Conservation (phyloP, 2,888 invertebrate genomes). For the Uloborus plumipes region DNA sequence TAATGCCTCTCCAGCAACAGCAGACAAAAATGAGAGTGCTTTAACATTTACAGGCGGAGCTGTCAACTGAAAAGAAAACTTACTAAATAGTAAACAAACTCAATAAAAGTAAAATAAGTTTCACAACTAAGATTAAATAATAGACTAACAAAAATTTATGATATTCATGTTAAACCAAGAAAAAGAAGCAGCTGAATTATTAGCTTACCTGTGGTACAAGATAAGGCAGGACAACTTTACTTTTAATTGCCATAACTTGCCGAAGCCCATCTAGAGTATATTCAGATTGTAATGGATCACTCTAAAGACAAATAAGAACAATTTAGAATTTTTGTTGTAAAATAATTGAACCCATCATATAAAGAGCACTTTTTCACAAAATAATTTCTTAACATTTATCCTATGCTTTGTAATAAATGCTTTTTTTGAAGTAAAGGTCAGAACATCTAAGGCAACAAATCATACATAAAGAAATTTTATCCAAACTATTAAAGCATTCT, state of each 20-base stretch:
- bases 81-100: background rate
- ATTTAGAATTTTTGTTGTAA: background rate
- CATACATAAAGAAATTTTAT: too few species aligned
- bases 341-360: too few species aligned
- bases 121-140: background rate
- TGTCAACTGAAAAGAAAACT: slow-evolving; percentile 78
- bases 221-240: slow-evolving; percentile 94
- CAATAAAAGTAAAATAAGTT: background rate
- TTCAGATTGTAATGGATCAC: slow-evolving; percentile 84
- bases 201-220: slow-evolving; percentile 81
- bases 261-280: slow-evolving; percentile 93
- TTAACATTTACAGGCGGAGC: slow-evolving; percentile 90
- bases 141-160: background rate
- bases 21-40: slow-evolving; percentile 92
- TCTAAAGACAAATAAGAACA: slow-evolving; percentile 71
- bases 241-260: slow-evolving; percentile 97
- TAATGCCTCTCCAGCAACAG: slow-evolving; percentile 93
- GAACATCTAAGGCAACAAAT: too few species aligned
- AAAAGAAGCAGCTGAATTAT: background rate
- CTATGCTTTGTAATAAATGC: too few species aligned
- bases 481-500: too few species aligned
- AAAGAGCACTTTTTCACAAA: too few species aligned
- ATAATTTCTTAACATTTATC: too few species aligned
- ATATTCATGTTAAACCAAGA: background rate
- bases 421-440: too few species aligned